Conservation (phyloP, 2,888 invertebrate genomes). For the Fabriciana adippe region DNA sequence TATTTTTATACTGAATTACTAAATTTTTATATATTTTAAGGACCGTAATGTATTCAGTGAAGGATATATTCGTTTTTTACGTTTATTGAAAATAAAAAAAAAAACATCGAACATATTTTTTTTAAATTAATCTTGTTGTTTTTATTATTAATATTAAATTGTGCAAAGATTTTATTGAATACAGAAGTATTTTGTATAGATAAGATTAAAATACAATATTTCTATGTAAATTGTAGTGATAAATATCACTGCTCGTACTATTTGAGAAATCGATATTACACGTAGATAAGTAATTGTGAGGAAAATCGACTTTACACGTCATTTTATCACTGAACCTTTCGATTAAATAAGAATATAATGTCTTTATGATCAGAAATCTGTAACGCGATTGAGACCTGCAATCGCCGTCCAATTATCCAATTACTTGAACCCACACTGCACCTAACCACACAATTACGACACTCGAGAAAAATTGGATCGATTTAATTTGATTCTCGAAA, state of each 20-base stretch:
- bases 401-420: constrained; percentile 56
- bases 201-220: background rate
- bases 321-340: constrained; percentile 27
- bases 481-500: constrained; percentile 41
- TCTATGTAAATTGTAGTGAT: background rate
- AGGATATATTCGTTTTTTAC: no score
- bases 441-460: constrained; percentile 42
- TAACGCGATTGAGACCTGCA: constrained; percentile 43
- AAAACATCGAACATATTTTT: no score
- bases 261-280: constrained; percentile 11
- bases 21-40: no score
- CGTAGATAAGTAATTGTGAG: background rate
- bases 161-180: no score
- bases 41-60: no score
- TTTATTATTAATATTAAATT: no score
- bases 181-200: background rate
- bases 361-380: constrained; percentile 44
- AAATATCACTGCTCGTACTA: background rate
- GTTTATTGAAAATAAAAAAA: no score
- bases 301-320: constrained; percentile 16
- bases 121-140: no score
- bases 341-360: constrained; percentile 48
- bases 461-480: constrained; percentile 40
- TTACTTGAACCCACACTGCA: constrained; percentile 47
- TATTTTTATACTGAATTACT: background rate